phyloP scores from a whole-genome alignment of 2,797 vertebrate genomes.

The Rhinichthys osculus region DNA sequence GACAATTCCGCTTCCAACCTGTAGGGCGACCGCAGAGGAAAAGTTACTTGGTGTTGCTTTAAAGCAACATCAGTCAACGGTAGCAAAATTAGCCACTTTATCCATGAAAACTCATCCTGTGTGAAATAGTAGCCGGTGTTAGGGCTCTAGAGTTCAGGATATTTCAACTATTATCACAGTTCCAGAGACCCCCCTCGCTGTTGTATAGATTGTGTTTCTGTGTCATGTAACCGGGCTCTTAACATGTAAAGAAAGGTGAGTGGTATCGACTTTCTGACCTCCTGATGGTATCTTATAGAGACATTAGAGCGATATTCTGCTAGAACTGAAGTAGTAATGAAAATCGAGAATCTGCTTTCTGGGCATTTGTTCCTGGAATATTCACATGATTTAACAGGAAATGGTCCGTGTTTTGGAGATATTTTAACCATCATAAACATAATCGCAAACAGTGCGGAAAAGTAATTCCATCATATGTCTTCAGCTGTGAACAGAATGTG shows the following conservation, averaged over 20 bases:
- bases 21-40: no score
- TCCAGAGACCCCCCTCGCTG: conserved; percentile 44
- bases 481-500: not conserved
- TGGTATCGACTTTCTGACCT: conserved; percentile 55
- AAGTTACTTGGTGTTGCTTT: not conserved
- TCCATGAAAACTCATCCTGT: not conserved
- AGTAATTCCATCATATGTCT: not conserved
- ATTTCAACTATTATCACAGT: conserved; percentile 37
- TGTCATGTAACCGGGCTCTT: conserved; percentile 47
- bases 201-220: conserved; percentile 40
- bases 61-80: not conserved
- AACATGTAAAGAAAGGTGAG: conserved; percentile 51
- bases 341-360: conserved; percentile 54
- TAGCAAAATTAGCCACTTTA: not conserved
- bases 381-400: not conserved
- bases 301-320: conserved; percentile 52
- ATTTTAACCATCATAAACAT: not conserved
- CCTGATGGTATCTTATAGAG: conserved; percentile 56
- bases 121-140: not conserved
- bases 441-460: not conserved
- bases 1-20: no score
- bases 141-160: conserved; percentile 7
- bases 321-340: conserved; percentile 57
- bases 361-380: conserved; percentile 39
- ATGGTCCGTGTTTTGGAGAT: not conserved